A percentile compares a stretch with the other conserved stretches of the same genome.
phyloP scores from a whole-genome alignment of 2,888 invertebrate genomes.

The Lasioglossum marginatum region DNA sequence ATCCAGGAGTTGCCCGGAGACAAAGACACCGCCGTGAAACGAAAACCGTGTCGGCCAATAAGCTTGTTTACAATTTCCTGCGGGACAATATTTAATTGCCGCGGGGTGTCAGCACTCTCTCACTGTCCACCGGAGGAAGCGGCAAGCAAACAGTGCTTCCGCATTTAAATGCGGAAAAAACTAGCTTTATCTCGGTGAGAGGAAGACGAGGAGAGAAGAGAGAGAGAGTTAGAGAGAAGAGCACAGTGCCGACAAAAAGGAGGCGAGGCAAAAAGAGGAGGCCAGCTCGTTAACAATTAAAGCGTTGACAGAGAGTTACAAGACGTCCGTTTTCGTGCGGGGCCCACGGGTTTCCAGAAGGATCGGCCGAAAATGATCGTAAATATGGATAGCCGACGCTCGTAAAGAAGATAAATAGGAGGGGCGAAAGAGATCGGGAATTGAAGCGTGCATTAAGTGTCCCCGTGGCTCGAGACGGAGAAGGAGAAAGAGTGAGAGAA shows the following conservation, averaged over 20 bases:
- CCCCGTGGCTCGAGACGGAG: conserved; percentile 10
- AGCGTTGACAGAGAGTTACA: conserved; percentile 52
- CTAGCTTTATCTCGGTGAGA: conserved; percentile 19
- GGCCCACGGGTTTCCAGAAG: conserved; percentile 47
- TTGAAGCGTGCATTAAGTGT: conserved; percentile 65
- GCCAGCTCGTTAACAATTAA: conserved; percentile 52
- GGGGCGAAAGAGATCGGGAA: conserved; percentile 57
- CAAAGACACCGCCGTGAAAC: conserved; percentile 9
- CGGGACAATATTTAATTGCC: conserved; percentile 16
- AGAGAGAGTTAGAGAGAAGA: background rate
- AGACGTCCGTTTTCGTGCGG: conserved; percentile 17
- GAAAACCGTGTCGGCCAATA: conserved; percentile 9
- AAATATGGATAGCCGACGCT: conserved; percentile 63
- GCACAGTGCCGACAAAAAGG: background rate
- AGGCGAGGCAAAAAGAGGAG: background rate
- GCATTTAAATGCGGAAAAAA: conserved; percentile 18
- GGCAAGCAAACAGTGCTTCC: conserved; percentile 11
- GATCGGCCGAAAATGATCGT: conserved; percentile 59
- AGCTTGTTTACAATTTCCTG: conserved; percentile 18
- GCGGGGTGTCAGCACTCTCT: background rate
- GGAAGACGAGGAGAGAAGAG: background rate
- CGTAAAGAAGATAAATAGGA: conserved; percentile 69
- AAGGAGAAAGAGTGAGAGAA: background rate
- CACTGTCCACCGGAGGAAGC: background rate
- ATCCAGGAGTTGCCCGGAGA: background rate